These are phyloP conservation scores for Callopanchax toddi DNA, from an alignment of 2,113 vertebrate species.

Conservation along the genomic window DNA sequence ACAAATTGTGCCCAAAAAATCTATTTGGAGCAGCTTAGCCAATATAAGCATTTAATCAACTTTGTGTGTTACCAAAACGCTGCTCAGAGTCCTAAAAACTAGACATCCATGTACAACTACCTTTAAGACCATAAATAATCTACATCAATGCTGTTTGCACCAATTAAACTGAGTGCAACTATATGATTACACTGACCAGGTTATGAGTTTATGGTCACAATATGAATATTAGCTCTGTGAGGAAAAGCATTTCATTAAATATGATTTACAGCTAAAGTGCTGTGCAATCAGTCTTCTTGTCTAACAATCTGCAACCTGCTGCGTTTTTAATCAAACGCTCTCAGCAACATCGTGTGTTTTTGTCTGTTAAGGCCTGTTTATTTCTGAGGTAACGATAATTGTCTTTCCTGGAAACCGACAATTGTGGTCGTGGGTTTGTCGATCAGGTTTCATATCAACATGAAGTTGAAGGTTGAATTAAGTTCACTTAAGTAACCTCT, in stretches of 20 bases:
- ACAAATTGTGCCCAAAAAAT: too few species aligned
- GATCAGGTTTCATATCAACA: fast-evolving
- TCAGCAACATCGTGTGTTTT: background rate
- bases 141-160: background rate
- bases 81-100: too few species aligned
- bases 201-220: background rate
- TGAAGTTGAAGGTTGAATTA: background rate
- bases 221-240: background rate
- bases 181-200: background rate
- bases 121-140: background rate
- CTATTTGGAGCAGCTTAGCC: too few species aligned
- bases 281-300: background rate
- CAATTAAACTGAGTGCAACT: background rate
- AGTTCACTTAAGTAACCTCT: background rate
- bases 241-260: background rate
- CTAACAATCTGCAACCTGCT: constrained; percentile 2
- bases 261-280: constrained; percentile 3
- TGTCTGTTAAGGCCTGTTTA: background rate
- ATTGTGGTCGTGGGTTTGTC: too few species aligned
- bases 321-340: background rate
- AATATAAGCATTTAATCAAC: too few species aligned
- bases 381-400: background rate
- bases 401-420: background rate
- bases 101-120: too few species aligned
- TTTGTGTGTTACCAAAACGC: too few species aligned